Base-by-base conservation (phyloP, 1,140 invertebrate species). In the Drosophila azteca region DNA sequence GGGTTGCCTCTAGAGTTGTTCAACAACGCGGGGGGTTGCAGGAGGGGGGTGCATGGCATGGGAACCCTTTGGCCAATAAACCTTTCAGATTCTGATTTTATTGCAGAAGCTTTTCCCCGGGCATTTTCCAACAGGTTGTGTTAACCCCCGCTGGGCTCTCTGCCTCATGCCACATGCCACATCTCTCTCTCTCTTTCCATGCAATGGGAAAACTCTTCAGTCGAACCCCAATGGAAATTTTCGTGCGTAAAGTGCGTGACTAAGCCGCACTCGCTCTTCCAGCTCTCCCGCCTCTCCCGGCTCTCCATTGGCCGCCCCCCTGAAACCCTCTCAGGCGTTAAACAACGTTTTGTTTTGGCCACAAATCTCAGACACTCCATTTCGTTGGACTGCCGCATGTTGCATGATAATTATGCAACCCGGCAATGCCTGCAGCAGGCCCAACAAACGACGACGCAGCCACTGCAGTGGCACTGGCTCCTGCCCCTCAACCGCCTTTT, bases 351-450 rank as follows among this genome's bases (percentile, higher is more conserved):
- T 78, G 77, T 79, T 79, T 79, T 79, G 77, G 79, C 79, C 79
- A 74, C 79, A 77, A 82, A 82, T 82, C 79, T 74, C 48, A 69
- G 74, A 54, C 74, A 63, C 58, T 73, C 54, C 41, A 59, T 57
- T 52, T 52, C 69, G 29, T 45, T 39, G 26, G 13, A 54, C 72
- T 75, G 74, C 73, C 73, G 78, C 78, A 81, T 84, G 80, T 80
- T 84, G 81, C 81, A 79, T 79, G 81, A 79, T 84, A 73, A 84
- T 84, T 84, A 85, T 84, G 80, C 80, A 84, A 84, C 61, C 61
- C 71, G 69, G 81, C 71, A 65, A 29, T 68, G 73, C 73, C 73
- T 77, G 67, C 57, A 58, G 17, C 57, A 58, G 66, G 68, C 66
- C 75, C 11, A 9, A 35, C 24, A 35, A 39, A 26, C 63, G 57